phyloP scores from a whole-genome alignment of 1,140 invertebrate species.

The Zaprionus lachaisei region DNA sequence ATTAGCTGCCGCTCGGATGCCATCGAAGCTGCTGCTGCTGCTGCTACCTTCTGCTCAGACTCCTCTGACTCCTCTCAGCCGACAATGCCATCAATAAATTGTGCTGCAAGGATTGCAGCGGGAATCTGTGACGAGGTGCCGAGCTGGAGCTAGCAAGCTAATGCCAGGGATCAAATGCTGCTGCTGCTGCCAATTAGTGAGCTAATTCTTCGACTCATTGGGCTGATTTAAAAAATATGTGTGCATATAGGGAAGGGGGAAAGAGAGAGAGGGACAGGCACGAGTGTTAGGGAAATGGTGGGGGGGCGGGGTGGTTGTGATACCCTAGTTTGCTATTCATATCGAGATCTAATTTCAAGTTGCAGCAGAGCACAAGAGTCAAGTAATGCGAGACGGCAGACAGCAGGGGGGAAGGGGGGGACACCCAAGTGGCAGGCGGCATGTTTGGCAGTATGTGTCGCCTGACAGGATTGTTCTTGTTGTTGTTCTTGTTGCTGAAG shows the following conservation, averaged over 20 bases:
- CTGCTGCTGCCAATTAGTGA: conserved; percentile 61
- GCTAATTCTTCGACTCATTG: conserved; percentile 44
- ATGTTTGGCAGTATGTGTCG: conserved; percentile 42
- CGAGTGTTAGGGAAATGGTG: background rate
- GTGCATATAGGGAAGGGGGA: background rate
- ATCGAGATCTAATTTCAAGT: conserved; percentile 52
- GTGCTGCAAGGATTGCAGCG: background rate
- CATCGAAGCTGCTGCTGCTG: background rate
- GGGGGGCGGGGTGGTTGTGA: background rate
- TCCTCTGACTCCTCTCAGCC: too few species aligned
- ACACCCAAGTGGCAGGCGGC: conserved; percentile 52
- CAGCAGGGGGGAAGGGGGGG: conserved; percentile 5
- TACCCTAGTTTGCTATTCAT: conserved; percentile 3
- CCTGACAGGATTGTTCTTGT: conserved; percentile 25
- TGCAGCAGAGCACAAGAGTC: conserved; percentile 35
- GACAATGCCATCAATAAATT: conserved; percentile 39
- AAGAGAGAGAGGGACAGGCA: background rate
- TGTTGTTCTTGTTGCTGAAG: conserved; percentile 49
- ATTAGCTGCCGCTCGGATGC: conserved; percentile 4
- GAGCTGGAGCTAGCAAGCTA: background rate
- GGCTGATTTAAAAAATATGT: conserved; percentile 40
- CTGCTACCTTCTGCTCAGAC: too few species aligned
- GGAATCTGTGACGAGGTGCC: background rate
- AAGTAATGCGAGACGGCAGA: conserved; percentile 39
- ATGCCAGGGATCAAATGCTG: background rate